Evolutionary conservation across 2,888 invertebrate genomes (phyloP).

Genomic region (Synanthedon myopaeformis): DNA sequence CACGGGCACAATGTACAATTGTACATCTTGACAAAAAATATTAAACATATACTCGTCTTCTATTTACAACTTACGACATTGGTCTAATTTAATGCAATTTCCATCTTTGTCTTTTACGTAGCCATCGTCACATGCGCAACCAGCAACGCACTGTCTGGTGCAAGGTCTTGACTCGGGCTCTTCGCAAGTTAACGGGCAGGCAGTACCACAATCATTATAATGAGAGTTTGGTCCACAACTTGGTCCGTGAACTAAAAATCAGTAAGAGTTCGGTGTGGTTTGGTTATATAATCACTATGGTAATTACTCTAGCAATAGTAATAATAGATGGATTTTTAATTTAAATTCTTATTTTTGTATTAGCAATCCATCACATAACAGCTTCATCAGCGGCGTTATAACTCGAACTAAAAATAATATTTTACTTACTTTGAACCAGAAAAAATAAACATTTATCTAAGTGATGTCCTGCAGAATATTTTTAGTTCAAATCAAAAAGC

Average conservation of each 20-base stretch:
- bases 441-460: too few species aligned
- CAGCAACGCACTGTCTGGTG: neutral
- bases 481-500: too few species aligned
- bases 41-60: neutral
- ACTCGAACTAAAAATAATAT: too few species aligned
- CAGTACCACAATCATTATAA: constrained; percentile 1
- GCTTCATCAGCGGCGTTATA: too few species aligned
- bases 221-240: neutral
- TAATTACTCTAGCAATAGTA: too few species aligned
- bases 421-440: too few species aligned
- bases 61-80: constrained; percentile 2
- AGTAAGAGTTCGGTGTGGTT: neutral
- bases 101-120: neutral
- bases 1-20: neutral
- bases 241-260: neutral
- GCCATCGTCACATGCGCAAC: constrained; percentile 2
- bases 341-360: too few species aligned
- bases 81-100: constrained; percentile 1
- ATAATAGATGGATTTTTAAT: too few species aligned
- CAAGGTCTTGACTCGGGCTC: neutral
- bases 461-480: too few species aligned
- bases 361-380: too few species aligned
- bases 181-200: constrained; percentile 4
- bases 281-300: neutral
- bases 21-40: neutral